These are phyloP conservation scores for Gymnoscelis rufifasciata DNA, from an alignment of 2,888 invertebrate genomes.

Conservation along the genomic window DNA sequence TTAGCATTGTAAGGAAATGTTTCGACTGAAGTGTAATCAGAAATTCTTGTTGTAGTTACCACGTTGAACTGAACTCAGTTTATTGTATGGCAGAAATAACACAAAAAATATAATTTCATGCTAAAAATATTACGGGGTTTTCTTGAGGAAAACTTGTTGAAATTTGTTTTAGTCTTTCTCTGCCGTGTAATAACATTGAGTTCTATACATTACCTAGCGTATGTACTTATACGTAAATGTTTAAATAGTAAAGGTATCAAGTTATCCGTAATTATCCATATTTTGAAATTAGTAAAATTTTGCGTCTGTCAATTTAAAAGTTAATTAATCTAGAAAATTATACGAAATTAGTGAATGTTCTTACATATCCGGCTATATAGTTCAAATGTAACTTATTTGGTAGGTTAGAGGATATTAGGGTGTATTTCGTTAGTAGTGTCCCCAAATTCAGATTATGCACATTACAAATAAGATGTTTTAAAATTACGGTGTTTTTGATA, in stretches of 20 bases:
- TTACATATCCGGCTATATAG: constrained; percentile 28
- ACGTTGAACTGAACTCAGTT: constrained; percentile 19
- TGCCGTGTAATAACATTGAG: constrained; percentile 5
- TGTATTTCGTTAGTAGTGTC: constrained; percentile 14
- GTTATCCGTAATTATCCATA: constrained; percentile 11
- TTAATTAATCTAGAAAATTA: constrained; percentile 40
- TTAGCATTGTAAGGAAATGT: constrained; percentile 13
- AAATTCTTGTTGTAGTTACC: constrained; percentile 43
- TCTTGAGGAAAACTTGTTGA: too few species aligned
- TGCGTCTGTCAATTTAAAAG: constrained; percentile 50
- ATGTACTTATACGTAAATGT: constrained; percentile 23
- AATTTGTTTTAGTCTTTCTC: too few species aligned
- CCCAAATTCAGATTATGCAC: constrained; percentile 24
- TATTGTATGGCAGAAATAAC: constrained; percentile 4
- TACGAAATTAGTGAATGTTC: constrained; percentile 23
- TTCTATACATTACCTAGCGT: constrained; percentile 5
- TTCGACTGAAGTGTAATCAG: constrained; percentile 30
- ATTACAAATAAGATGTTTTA: constrained; percentile 17
- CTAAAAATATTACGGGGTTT: too few species aligned
- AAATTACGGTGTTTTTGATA: constrained; percentile 15
- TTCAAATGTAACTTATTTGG: constrained; percentile 28
- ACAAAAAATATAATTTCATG: too few species aligned
- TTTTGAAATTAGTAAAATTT: constrained; percentile 27
- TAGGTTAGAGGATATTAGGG: constrained; percentile 24
- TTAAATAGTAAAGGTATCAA: constrained; percentile 8